These are phyloP conservation scores for Patella caerulea DNA, from an alignment of 2,888 invertebrate genomes.

Conservation along the genomic window DNA sequence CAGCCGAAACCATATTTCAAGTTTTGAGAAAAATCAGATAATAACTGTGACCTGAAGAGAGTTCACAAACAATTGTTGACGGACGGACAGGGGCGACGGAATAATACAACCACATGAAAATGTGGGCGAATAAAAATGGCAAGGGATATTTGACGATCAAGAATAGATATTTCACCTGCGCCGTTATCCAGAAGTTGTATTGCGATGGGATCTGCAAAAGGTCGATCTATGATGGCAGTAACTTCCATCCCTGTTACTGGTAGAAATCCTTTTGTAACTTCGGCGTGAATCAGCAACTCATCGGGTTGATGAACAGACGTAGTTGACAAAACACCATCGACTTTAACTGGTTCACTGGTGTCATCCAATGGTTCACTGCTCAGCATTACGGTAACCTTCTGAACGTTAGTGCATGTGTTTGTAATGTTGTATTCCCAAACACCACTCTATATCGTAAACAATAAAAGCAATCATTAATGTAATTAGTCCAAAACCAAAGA, in stretches of 20 bases:
- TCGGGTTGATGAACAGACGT: constrained; percentile 27
- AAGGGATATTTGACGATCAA: neutral
- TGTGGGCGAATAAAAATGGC: no score
- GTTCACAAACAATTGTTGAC: no score
- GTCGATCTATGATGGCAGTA: constrained; percentile 42
- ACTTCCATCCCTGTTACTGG: constrained; percentile 52
- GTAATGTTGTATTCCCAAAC: constrained; percentile 30
- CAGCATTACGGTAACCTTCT: constrained; percentile 31
- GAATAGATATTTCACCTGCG: constrained; percentile 41
- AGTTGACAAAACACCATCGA: constrained; percentile 27
- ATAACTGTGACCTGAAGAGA: no score
- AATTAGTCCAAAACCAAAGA: no score
- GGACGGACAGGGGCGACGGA: no score
- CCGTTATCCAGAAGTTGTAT: constrained; percentile 50
- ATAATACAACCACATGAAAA: no score
- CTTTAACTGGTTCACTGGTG: constrained; percentile 12
- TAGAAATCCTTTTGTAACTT: constrained; percentile 41
- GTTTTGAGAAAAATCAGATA: no score
- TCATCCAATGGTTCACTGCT: constrained; percentile 24
- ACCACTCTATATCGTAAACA: constrained; percentile 26
- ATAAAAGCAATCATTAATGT: neutral
- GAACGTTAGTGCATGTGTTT: constrained; percentile 6
- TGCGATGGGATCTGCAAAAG: constrained; percentile 25
- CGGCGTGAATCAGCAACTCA: constrained; percentile 41
- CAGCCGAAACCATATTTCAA: no score